Percentiles rank a stretch among this genome's conserved stretches.
phyloP scores from a whole-genome alignment of 2,797 vertebrate genomes.

The Helostoma temminkii region DNA sequence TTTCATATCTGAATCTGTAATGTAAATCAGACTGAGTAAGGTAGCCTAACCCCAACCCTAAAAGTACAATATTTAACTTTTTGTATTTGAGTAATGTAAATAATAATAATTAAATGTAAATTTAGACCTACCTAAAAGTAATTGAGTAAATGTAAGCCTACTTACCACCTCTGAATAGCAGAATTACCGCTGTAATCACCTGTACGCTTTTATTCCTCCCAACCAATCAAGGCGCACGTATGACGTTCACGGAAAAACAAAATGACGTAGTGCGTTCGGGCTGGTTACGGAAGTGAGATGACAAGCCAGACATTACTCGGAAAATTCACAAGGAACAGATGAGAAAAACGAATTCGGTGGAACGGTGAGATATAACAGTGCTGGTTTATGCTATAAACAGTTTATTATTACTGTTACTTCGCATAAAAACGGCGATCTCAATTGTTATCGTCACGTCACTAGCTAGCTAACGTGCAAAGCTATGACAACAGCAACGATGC shows the following conservation, averaged over 20 bases:
- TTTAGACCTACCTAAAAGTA: too few relatives aligned
- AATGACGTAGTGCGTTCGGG: constrained; percentile 46
- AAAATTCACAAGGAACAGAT: neutral
- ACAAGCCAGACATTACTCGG: constrained; percentile 9
- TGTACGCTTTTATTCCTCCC: neutral
- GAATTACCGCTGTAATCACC: too few relatives aligned
- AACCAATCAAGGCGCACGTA: constrained; percentile 31
- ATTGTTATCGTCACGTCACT: neutral
- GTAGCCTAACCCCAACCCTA: too few relatives aligned
- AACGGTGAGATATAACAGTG: constrained; percentile 37
- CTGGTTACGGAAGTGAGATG: constrained; percentile 57
- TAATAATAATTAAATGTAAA: too few relatives aligned
- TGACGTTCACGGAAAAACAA: neutral
- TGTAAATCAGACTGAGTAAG: too few relatives aligned
- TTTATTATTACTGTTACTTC: neutral
- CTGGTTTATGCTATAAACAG: too few relatives aligned
- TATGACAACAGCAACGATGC: constrained; percentile 37
- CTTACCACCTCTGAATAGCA: too few relatives aligned
- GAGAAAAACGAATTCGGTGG: neutral
- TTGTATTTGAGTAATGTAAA: too few relatives aligned
- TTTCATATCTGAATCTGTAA: too few relatives aligned
- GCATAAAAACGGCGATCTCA: neutral
- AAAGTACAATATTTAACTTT: too few relatives aligned
- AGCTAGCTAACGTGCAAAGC: constrained; percentile 15
- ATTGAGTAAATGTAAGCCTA: too few relatives aligned